Base-by-base conservation (phyloP, 1,140 invertebrate genomes). In the Acromyrmex charruanus region DNA sequence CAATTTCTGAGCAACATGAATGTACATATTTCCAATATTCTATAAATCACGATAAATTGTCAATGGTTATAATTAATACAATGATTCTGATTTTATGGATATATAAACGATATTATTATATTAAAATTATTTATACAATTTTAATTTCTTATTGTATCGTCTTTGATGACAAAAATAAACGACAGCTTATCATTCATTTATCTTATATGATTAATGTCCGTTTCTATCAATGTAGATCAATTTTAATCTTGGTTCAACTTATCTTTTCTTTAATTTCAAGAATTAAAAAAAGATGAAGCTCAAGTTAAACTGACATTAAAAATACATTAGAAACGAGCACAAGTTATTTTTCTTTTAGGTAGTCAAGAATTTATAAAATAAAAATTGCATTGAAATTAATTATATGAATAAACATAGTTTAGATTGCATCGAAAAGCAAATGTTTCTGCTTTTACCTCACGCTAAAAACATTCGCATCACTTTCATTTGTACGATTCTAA, bases 31-130 rank as follows among this genome's bases (percentile, higher is more conserved):
- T 68, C 12, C 49, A 21, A 69, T 55, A 16, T 28, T 44, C 35
- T 18, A n/a, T 16, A 68, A 81, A 55, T 55, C n/a, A 16, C 16
- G 10, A 44, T 58, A 55, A 81, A 71, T 69, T 55, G 1, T n/a
- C 16, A 53, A 55, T 25, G 1, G 31, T 12, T 39, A 39, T 25
- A 25, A 2, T 21, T 28, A 25, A 25, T 14, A 68, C 5, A n/a
- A 18, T 18, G 2, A 0, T 12, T 14, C n/a, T 51, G 5, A 68
- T 68, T 18, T 35, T n/a, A 1, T 35, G 28, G 1, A 25, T 14
- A 44, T 39, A 44, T 6, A 53, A 68, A 53, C 7, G 21, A 59
- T 12, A 16, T 58, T 74, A 44, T 77, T 35, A 28, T 14, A 18
- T 66, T 16, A 68, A 25, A 4, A 7, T 68, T 35, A 25, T 18